These are phyloP conservation scores for Heliothis subflexa DNA, from an alignment of 1,140 invertebrate species.

Conservation along the genomic window DNA sequence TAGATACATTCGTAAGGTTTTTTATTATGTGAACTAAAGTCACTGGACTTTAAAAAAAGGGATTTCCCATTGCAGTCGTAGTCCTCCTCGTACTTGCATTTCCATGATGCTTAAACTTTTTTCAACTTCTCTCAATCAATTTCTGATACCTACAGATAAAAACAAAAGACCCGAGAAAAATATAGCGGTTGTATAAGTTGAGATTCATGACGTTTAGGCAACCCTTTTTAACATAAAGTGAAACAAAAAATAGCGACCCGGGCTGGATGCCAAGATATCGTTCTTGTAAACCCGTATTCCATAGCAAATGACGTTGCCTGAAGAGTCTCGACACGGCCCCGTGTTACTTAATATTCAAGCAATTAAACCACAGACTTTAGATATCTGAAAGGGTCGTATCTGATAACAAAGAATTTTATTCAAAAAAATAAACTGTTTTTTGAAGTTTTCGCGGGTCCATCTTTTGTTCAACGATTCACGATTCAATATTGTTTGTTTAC, in stretches of 20 bases:
- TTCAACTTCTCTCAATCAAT: neutral
- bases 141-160: slow-evolving; percentile 7
- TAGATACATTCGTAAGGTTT: too few species aligned
- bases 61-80: too few species aligned
- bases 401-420: slow-evolving; percentile 8
- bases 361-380: slow-evolving; percentile 50
- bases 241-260: slow-evolving; percentile 53
- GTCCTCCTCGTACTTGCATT: too few species aligned
- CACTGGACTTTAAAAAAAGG: too few species aligned
- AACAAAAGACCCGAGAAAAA: neutral
- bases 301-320: slow-evolving; percentile 29
- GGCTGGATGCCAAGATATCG: slow-evolving; percentile 57
- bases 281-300: slow-evolving; percentile 44
- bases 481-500: too few species aligned
- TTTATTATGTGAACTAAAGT: too few species aligned
- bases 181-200: slow-evolving; percentile 38
- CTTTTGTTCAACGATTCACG: neutral
- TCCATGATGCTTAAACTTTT: too few species aligned
- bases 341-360: slow-evolving; percentile 56
- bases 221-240: slow-evolving; percentile 60
- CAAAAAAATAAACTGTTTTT: neutral
- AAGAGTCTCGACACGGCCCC: slow-evolving; percentile 43
- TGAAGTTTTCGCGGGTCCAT: neutral
- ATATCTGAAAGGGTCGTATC: slow-evolving; percentile 30
- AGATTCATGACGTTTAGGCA: slow-evolving; percentile 48